Evolutionary conservation across 92 coral and sea anemone genomes (phyloP), one percentile per base, ranked within the genome.

Genomic region (Anthopleura xanthogrammica): DNA sequence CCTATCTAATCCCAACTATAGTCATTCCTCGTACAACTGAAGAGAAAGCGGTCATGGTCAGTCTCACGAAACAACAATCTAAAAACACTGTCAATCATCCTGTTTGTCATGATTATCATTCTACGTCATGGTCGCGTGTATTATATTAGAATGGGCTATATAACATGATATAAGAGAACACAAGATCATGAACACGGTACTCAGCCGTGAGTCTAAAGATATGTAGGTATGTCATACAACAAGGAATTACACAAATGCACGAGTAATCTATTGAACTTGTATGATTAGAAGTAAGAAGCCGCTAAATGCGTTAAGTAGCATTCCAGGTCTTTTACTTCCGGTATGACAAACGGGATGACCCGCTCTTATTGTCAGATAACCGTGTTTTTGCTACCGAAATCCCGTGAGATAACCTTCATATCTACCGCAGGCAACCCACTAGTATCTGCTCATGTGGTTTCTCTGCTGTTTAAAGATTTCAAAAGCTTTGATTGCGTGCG

Each of bases 241-340:
- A 17, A 60, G 68, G 68, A n/a, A n/a, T 62, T 62, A 62, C 70
- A 62, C 70, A 62, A 20, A 62, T 62, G 70, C 29, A 62, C 39
- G 41, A 64, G 40, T 64, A 22, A 64, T 64, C 72, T 64, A 20
- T 64, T n/a, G 24, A 64, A n/a, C 11, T 23, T 68, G 41, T 29
- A 50, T 62, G 84, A 81, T 68, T 80, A 62, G 16, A 17, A 80
- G 75, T 20, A 43, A 81, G 43, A 70, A 23, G 84, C 84, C 84
- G 84, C 77, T 81, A 52, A 81, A 81, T 81, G 54, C 56, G 77
- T 16, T 81, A 76, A 70, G 84, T 42, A 10, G 40, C 6, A 81
- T 76, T 60, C 77, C 84, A 68, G 74, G 7, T 50, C 48, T 36
- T 12, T 81, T 48, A 12, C 56, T 81, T 68, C 84, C 77, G 55